phyloP scores from a whole-genome alignment of 1,140 invertebrate genomes.

The Nilaparvata lugens region DNA sequence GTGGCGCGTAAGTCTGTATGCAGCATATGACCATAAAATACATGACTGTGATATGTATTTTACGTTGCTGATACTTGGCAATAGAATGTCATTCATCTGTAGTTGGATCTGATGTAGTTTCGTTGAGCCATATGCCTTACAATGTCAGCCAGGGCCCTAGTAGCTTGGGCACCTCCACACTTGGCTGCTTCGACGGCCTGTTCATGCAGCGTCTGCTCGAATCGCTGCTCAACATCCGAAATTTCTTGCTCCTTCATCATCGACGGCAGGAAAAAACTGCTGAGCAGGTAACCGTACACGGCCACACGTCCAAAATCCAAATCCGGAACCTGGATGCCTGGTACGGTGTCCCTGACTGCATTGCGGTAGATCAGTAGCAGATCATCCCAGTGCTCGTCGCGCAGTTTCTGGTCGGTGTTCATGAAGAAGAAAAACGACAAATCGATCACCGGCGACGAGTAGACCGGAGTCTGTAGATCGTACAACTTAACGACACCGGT shows the following conservation, averaged over 20 bases:
- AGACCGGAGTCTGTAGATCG: slow-evolving; percentile 34
- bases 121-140: background rate
- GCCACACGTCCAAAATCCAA: slow-evolving; percentile 28
- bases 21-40: too few species aligned
- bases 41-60: too few species aligned
- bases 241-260: slow-evolving; percentile 17
- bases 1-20: too few species aligned
- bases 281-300: slow-evolving; percentile 32
- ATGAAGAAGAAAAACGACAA: slow-evolving; percentile 37
- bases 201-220: background rate
- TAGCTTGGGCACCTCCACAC: slow-evolving; percentile 1
- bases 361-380: slow-evolving; percentile 33
- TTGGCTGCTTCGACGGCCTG: background rate
- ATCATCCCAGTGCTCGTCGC: slow-evolving; percentile 24
- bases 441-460: slow-evolving; percentile 35
- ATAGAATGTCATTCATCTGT: too few species aligned
- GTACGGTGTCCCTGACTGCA: slow-evolving; percentile 4
- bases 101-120: background rate
- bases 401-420: slow-evolving; percentile 25
- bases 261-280: slow-evolving; percentile 28
- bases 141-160: slow-evolving; percentile 3
- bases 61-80: too few species aligned
- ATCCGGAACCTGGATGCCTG: slow-evolving; percentile 7
- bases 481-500: slow-evolving; percentile 31
- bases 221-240: background rate